Evolutionary conservation across 1,140 invertebrate species (phyloP), one percentile per base, ranked within the genome.

Genomic region (Cherax destructor): DNA sequence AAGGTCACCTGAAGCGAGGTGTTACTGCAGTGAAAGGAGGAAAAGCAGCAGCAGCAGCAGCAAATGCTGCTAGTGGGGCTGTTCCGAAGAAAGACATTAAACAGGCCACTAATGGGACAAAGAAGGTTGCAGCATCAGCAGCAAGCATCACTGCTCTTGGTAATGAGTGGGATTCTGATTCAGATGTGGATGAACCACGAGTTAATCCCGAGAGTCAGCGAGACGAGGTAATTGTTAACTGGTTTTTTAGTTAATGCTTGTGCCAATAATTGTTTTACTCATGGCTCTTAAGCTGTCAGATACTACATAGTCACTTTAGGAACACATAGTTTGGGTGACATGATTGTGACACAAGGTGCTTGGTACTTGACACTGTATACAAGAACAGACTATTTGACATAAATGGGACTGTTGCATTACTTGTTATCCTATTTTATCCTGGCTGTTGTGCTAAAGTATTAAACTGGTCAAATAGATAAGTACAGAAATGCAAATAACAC

Each of bases 1-100:
- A 91, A 61, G 89, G 90, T 50, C 92, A 92, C 61, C 16, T 91
- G 72, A 91, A 91, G 78, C 88, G 92, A 9, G 85, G 86, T 59
- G 74, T 78, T 18, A 59, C 69, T 6, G 83, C 81, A n/a, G 83
- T 72, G 24, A 50, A 61, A 56, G 77, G 76, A 3, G 86, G 74
- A 13, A 80, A 76, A 18, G 85, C 74, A 74, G 86, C 83, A n/a
- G 76, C 69, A 52, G 78, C 78, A 56, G 47, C 69, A 13, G 61
- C 78, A 69, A 88, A 81, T n/a, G 65, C 77, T 16, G n/a, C 24
- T 24, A 11, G 41, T 10, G 50, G 21, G 41, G 50, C 50, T 49
- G 30, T n/a, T 41, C 72, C 80, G 7, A 91, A 91, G 78, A 88
- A 88, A n/a, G 78, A 88, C 78, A 56, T 88, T 11, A 88, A 81